Evolutionary conservation across 2,797 vertebrate species (phyloP), one percentile per base, ranked within the genome.

Genomic region (Salmo trutta): DNA sequence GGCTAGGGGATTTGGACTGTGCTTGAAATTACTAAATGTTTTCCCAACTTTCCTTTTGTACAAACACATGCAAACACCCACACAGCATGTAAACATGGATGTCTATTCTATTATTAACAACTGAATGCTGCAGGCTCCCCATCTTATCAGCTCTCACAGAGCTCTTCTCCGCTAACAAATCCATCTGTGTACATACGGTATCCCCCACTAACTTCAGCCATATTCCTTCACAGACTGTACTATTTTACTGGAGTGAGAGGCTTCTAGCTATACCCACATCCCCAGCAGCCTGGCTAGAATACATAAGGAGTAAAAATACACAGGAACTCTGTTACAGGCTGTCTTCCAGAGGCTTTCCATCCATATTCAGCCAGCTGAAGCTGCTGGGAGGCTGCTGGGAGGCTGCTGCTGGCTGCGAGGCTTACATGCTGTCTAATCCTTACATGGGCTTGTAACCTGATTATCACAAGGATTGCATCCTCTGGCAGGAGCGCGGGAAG

Each of bases 391-490:
- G n/a, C 56, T 59, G 21, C 59, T 64, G 59, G 21, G 59, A 27
- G 21, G 59, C n/a, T 64, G 59, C n/a, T 14, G 59, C 59, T 64
- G 24, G 51, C 84, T 86, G 75, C 81, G 81, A 33, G 17, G 31
- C 76, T 88, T 82, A 87, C 78, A 86, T 84, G 74, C 82, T 71
- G 66, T 75, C 80, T 82, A 79, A 83, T 80, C 77, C 91, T 91
- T 86, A 89, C 82, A 87, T 75, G 59, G 73, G 81, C 87, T 77
- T 65, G 14, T 84, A 85, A 82, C 83, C 86, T 85, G 85, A 82
- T 87, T 88, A 84, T 86, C 88, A 85, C 74, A 84, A 80, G 86
- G 85, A 90, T 89, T 92, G 89, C 84, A 89, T 89, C 90, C 79
- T 81, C 70, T 80, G 86, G 82, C 84, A 86, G 77, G 79, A 84